Evolutionary conservation across 2,113 vertebrate species (phyloP).

Genomic region (Saguinus midas): DNA sequence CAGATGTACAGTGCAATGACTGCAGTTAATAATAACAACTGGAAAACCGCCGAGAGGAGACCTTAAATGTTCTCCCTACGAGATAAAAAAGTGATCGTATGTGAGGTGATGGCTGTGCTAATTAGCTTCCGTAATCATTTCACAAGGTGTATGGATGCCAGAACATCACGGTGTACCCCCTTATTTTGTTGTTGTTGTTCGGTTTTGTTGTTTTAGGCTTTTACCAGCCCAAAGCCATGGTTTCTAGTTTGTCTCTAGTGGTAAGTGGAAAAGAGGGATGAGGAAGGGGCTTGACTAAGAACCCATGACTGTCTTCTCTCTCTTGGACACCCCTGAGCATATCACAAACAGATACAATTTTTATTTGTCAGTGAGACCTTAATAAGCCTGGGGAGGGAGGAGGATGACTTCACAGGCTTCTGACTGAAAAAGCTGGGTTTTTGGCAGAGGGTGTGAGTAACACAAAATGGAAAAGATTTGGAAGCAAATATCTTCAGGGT

Average conservation of each 20-base stretch:
- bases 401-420: background rate
- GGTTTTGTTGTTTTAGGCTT: too few species aligned
- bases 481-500: background rate
- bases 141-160: fast-evolving
- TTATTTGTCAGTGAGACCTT: too few species aligned
- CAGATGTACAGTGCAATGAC: background rate
- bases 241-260: too few species aligned
- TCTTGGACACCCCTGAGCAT: too few species aligned
- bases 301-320: too few species aligned
- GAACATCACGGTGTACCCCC: too few species aligned
- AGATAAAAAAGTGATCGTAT: background rate
- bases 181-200: too few species aligned
- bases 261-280: too few species aligned
- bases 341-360: background rate
- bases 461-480: background rate
- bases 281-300: too few species aligned
- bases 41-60: background rate
- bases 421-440: background rate
- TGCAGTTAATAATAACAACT: background rate
- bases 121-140: background rate
- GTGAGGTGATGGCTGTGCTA: background rate
- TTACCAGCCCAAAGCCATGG: too few species aligned
- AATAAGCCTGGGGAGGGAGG: too few species aligned
- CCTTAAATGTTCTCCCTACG: background rate
- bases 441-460: background rate